Base-by-base conservation (phyloP, 2,113 vertebrate species). In the Megatriorchis doriae region DNA sequence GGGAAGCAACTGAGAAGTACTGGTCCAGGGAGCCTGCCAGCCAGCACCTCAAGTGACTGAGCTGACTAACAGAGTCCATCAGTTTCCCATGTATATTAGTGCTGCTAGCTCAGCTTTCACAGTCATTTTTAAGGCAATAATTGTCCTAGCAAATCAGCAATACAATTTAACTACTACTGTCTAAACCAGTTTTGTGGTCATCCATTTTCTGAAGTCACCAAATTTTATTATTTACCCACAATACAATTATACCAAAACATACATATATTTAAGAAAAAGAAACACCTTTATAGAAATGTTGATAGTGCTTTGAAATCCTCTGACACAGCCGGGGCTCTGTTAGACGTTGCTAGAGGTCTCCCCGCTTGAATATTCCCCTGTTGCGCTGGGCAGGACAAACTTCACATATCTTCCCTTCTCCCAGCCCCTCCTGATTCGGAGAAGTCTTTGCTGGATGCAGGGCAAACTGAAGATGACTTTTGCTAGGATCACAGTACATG, bases 401-500 rank as follows among this genome's bases (percentile, higher is more conserved):
- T 96, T 97, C 74, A 97, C 81, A 0, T 97, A 93, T 7, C 96
- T 93, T 22, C 94, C 98, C 81, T 96, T 98, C 96, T 99, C 99
- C 99, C 99, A 99, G 95, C 99, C 99, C 34, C 98, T 98, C 62
- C 99, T 99, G 97, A 99, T 99, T 59, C 80, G 94, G 77, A 73
- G 5, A 56, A 99, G 99, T 84, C 98, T 98, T 32, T 36, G 79
- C 29, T 93, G 93, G 72, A 99, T 14, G 94, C 99, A 99, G 65
- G 99, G 99, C 78, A 99, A 86, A 7, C 95, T 90, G 84, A 99
- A 98, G 66, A 98, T 89, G 85, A 97, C 80, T 84, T 98, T 99
- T 59, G 98, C 98, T 81, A 99, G 92, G 97, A 99, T 98, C 13
- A 99, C 97, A 5, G 86, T 42, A 8, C 98, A 96, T 4, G 99